A percentile compares a stretch with the other conserved stretches of the same genome.
phyloP scores from a whole-genome alignment of 2,888 invertebrate genomes.

The Hirtodrosophila alboralis region DNA sequence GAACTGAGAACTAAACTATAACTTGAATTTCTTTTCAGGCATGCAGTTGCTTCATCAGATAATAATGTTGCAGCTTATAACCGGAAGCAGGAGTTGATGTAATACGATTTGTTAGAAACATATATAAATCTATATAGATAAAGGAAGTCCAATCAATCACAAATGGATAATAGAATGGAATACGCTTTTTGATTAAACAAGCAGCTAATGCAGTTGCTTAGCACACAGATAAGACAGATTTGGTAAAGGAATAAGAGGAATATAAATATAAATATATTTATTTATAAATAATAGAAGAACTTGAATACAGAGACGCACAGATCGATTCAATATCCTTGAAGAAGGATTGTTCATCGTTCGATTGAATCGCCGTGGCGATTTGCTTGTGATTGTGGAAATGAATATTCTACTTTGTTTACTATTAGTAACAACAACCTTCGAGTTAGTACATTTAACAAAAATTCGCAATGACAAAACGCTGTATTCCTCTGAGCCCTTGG shows the following conservation, averaged over 20 bases:
- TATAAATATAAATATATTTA: not conserved
- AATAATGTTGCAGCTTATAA: slow-evolving; percentile 26
- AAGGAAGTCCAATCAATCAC: slow-evolving; percentile 3
- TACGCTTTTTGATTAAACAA: slow-evolving; percentile 2
- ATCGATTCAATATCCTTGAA: slow-evolving; percentile 6
- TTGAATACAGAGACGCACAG: too few relatives aligned
- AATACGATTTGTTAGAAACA: slow-evolving; percentile 1
- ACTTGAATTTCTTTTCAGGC: not conserved
- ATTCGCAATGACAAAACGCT: slow-evolving; percentile 9
- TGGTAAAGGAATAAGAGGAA: not conserved
- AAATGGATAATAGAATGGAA: slow-evolving; percentile 20
- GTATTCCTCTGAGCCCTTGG: slow-evolving; percentile 1
- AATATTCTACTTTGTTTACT: slow-evolving; percentile 53
- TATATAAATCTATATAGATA: slow-evolving; percentile 3
- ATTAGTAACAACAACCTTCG: slow-evolving; percentile 36
- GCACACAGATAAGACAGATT: too few relatives aligned
- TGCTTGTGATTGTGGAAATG: slow-evolving; percentile 49
- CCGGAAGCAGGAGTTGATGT: slow-evolving; percentile 21
- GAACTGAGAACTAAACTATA: too few relatives aligned
- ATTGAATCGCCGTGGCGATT: slow-evolving; percentile 36
- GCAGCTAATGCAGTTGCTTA: slow-evolving; percentile 6
- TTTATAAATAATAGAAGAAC: not conserved
- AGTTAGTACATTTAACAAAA: slow-evolving; percentile 11
- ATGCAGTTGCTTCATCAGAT: slow-evolving; percentile 20
- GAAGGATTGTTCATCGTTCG: slow-evolving; percentile 8